Conservation (phyloP, 2,888 invertebrate species). For the Ceratothoa steindachneri region DNA sequence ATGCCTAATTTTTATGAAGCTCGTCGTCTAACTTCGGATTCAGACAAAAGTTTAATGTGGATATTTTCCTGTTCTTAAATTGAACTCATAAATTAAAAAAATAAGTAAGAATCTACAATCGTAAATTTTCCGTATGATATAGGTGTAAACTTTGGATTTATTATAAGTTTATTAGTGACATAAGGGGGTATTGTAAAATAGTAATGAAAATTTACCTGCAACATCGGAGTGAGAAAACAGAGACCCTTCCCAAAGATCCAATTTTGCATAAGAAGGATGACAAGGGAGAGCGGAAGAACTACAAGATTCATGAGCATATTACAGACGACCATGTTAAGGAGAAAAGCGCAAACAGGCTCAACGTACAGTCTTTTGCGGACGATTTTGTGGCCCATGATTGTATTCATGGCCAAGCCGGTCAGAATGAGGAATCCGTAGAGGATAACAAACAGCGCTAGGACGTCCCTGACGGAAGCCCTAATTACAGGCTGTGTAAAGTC, state of each 20-base stretch:
- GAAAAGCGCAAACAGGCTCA: conserved; percentile 64
- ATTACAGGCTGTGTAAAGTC: conserved; percentile 63
- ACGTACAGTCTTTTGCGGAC: conserved; percentile 58
- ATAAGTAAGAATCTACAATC: no score
- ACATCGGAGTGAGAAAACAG: conserved; percentile 68
- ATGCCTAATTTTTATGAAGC: no score
- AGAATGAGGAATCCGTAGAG: conserved; percentile 61
- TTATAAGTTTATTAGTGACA: no score
- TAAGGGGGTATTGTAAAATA: no score
- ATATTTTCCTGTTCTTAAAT: no score
- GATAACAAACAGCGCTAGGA: conserved; percentile 54
- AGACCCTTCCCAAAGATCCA: conserved; percentile 69
- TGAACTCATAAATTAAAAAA: no score
- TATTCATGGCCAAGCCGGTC: conserved; percentile 61
- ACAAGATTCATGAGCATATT: conserved; percentile 62
- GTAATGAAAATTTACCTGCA: no score
- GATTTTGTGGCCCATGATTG: conserved; percentile 57
- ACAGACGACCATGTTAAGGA: conserved; percentile 63
- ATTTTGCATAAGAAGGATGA: conserved; percentile 66
- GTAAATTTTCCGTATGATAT: no score
- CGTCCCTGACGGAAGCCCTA: conserved; percentile 56
- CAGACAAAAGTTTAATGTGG: no score
- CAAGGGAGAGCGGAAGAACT: conserved; percentile 66
- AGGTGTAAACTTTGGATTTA: no score
- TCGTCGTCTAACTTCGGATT: no score